Evolutionary conservation across 1,140 invertebrate species (phyloP), one percentile per base, ranked within the genome.

Genomic region (Rhyzopertha dominica): DNA sequence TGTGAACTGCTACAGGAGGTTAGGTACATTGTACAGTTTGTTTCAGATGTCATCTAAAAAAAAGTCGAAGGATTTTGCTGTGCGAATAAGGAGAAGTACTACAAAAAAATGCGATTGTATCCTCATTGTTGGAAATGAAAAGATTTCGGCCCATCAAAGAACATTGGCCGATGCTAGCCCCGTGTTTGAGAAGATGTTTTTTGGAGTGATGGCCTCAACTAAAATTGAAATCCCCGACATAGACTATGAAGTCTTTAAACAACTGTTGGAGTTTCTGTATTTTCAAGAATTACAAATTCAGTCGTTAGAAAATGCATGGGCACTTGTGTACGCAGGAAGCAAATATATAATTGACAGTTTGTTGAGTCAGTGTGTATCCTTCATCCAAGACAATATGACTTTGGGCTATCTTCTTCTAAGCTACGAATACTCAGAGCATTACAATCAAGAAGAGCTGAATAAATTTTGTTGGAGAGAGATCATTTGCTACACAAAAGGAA

Each of bases 121-220:
- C 25, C 77, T 78, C 51, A 60, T 66, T 43, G 68, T 75, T 18
- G 61, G 63, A 42, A 68, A 66, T 17, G 63, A 69, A 56, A 67
- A 72, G 49, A 70, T 83, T 28, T 67, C 71, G 58, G 75, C 75
- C 35, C 82, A 87, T 56, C 84, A 82, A 62, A 61, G 84, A 23
- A 79, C 87, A 41, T 55, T 87, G 18, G 74, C 76, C 5, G 75
- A 77, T 8, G 75, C 75, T 51, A 84, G 83, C 66, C 81, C 84
- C 3, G 81, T 85, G n/a, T 85, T 87, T 59, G 81, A 85, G 62
- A 81, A 81, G 8, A 81, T 85, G 79, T 76, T 84, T 49, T 83
- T 74, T 64, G 80, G 81, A 0, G 71, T 77, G n/a, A 46, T 84
- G 47, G 76, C 79, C 22, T 52, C 55, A 9, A 35, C 66, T 29